Conservation (phyloP, 2,888 invertebrate species). For the Polydrusus pterygomalis region DNA sequence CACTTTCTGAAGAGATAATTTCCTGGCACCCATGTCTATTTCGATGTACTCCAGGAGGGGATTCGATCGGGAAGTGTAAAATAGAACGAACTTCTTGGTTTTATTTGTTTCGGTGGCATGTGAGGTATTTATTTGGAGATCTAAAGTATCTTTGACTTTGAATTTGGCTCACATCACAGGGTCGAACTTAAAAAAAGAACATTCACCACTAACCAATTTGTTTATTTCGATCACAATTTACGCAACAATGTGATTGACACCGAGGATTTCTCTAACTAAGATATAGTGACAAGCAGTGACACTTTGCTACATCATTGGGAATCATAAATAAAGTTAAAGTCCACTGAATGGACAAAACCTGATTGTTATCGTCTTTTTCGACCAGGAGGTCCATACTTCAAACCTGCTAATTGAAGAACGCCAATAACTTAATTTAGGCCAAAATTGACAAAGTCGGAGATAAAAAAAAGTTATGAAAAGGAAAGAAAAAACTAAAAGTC, state of each 20-base stretch:
- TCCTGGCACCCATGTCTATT: slow-evolving; percentile 53
- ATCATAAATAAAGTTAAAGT: no score
- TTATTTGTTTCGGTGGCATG: slow-evolving; percentile 52
- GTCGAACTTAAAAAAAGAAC: slow-evolving; percentile 22
- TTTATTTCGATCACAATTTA: not conserved
- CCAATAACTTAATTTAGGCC: no score
- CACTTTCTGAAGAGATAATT: slow-evolving; percentile 55
- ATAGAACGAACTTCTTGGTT: slow-evolving; percentile 55
- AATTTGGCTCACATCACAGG: slow-evolving; percentile 16
- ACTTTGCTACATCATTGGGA: no score
- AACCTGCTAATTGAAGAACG: no score
- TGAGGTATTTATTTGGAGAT: slow-evolving; percentile 45
- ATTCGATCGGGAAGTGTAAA: slow-evolving; percentile 53
- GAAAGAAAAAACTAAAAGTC: no score
- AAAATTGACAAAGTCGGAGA: no score
- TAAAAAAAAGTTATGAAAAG: no score
- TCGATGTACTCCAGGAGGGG: slow-evolving; percentile 52
- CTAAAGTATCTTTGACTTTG: slow-evolving; percentile 39
- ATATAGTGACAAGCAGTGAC: no score
- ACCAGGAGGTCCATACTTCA: no score
- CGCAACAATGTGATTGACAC: not conserved
- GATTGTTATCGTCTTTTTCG: no score
- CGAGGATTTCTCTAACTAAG: no score
- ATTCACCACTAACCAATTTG: not conserved
- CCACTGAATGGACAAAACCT: no score